phyloP scores from a whole-genome alignment of 2,888 invertebrate genomes.

The Syritta pipiens region DNA sequence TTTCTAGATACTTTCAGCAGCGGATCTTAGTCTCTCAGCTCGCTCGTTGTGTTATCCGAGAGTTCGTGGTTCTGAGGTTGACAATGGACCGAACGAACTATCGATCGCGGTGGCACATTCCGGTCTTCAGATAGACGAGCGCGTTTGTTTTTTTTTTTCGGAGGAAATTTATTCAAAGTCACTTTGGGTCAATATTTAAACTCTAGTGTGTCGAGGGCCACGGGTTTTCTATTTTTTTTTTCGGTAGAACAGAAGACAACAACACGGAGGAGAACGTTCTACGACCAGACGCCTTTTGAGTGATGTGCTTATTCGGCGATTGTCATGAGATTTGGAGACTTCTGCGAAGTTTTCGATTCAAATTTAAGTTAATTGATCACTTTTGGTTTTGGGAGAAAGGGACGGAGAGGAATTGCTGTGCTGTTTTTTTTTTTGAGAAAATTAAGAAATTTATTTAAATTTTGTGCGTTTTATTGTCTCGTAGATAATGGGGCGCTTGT shows the following conservation, averaged over 20 bases:
- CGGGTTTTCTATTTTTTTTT: conserved; percentile 11
- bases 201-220: conserved; percentile 30
- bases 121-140: neutral
- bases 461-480: too few relatives aligned
- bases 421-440: too few relatives aligned
- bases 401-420: neutral
- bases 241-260: too few relatives aligned
- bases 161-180: conserved; percentile 43
- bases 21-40: conserved; percentile 11
- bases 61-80: conserved; percentile 19
- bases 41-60: conserved; percentile 2
- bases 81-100: conserved; percentile 6
- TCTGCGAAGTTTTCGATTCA: too few relatives aligned
- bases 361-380: conserved; percentile 27
- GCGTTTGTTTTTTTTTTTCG: neutral
- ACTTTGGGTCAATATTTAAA: conserved; percentile 49
- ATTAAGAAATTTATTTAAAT: neutral
- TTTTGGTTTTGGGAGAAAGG: neutral
- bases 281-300: too few relatives aligned
- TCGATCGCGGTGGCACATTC: conserved; percentile 37
- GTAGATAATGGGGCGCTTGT: too few relatives aligned
- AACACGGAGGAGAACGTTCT: too few relatives aligned
- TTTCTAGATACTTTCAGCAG: conserved; percentile 2
- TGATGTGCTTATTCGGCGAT: conserved; percentile 5
- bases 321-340: neutral